A percentile compares a stretch with the other conserved stretches of the same genome.
These are phyloP conservation scores for Euplagia quadripunctaria DNA, from an alignment of 2,888 invertebrate genomes.

Conservation along the genomic window DNA sequence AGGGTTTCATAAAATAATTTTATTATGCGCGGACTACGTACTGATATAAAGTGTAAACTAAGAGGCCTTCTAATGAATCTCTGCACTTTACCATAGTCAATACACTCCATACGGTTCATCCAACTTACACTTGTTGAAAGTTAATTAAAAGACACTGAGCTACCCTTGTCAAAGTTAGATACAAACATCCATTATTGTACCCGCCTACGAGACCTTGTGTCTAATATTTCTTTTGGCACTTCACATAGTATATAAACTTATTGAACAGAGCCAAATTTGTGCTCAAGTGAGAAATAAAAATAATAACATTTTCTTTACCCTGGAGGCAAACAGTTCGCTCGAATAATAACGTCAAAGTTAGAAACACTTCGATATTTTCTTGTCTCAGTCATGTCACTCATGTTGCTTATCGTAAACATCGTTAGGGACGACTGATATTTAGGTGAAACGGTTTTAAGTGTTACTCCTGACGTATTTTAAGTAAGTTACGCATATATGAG, in stretches of 20 bases:
- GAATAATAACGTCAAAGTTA: constrained; percentile 40
- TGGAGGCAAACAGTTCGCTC: constrained; percentile 39
- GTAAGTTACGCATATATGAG: constrained; percentile 73
- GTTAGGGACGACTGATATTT: constrained; percentile 29
- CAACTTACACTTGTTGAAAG: constrained; percentile 13
- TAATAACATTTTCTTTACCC: constrained; percentile 40
- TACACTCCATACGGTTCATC: constrained; percentile 8
- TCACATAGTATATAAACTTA: constrained; percentile 34
- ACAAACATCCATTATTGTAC: constrained; percentile 20
- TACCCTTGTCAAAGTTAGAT: constrained; percentile 21
- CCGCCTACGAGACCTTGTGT: constrained; percentile 17
- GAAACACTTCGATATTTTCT: constrained; percentile 37
- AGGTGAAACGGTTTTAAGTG: constrained; percentile 38
- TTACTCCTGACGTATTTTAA: constrained; percentile 60
- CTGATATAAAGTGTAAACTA: neutral
- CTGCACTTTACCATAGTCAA: neutral
- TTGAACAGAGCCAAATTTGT: constrained; percentile 32
- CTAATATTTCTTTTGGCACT: constrained; percentile 27
- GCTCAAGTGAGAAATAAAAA: constrained; percentile 38
- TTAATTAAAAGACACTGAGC: constrained; percentile 21
- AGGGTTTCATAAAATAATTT: neutral
- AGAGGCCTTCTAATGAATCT: neutral
- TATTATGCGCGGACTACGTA: neutral
- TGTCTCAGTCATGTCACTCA: constrained; percentile 19
- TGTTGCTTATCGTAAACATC: constrained; percentile 30